Base-by-base conservation (phyloP, 2,113 vertebrate genomes). In the Halcyon malimbica region DNA sequence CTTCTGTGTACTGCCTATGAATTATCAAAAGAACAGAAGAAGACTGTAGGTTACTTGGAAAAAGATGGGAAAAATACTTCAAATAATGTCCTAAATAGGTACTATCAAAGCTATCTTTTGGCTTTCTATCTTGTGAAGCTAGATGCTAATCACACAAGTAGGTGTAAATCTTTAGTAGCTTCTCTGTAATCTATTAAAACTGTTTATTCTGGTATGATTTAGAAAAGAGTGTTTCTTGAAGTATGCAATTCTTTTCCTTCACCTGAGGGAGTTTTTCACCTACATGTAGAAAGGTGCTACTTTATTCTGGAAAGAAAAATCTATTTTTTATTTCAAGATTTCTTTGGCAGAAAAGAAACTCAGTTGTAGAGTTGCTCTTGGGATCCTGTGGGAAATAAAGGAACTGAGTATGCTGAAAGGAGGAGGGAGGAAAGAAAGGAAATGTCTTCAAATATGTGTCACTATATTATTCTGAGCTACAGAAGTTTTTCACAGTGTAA, bases 331-430 rank as follows among this genome's bases (percentile, higher is more conserved):
- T 77, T 91, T 92, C 37, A 88, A 83, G 82, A 86, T 96, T 94
- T 94, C 90, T 96, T 96, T 96, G 94, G 65, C 84, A 96, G 87
- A 91, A 87, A 62, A 85, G 89, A 97, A 95, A 67, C 50, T 81
- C 42, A 50, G 13, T 60, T 80, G 70, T 89, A 93, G 87, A 93
- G 31, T 73, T 95, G 69, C 90, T 94, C 86, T 71, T 87, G 53
- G 48, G 74, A 80, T 94, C 90, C 95, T 93, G 23, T 80, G 83
- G 78, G 86, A 93, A 97, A 97, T 69, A 69, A 97, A 97, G 88
- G 84, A 96, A 91, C 81, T 67, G 87, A 85, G 81, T 56, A 90
- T 95, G 83, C 85, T 95, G 92, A 80, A 95, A 84, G 91, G 69
- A 42, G 35, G 10, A 24, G 76, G 60, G 16, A 11, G 13, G 44